These are phyloP conservation scores for Drosophila emarginata DNA, from an alignment of 2,888 invertebrate genomes.

Conservation along the genomic window DNA sequence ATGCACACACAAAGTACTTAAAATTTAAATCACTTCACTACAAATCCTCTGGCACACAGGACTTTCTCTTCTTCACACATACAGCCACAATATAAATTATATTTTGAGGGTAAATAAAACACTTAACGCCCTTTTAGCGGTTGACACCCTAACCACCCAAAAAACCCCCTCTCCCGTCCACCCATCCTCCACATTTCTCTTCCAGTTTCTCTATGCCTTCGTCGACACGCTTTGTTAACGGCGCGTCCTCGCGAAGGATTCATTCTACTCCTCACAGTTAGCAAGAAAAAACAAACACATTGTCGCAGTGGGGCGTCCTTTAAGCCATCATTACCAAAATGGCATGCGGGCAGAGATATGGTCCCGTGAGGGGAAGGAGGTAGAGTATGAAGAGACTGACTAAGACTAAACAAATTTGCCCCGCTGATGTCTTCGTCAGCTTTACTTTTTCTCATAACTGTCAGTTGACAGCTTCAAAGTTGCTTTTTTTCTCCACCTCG, in stretches of 20 bases:
- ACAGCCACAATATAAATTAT: conserved; percentile 68
- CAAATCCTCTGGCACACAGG: conserved; percentile 53
- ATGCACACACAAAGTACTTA: conserved; percentile 72
- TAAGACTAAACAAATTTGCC: conserved; percentile 76
- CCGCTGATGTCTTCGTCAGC: conserved; percentile 74
- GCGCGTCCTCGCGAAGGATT: conserved; percentile 56
- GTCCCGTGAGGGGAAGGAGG: background rate
- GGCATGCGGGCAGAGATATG: conserved; percentile 50
- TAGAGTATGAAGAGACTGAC: conserved; percentile 34
- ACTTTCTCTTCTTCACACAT: conserved; percentile 31
- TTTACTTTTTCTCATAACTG: conserved; percentile 76
- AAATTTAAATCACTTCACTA: conserved; percentile 76
- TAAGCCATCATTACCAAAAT: conserved; percentile 75
- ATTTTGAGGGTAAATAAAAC: conserved; percentile 77
- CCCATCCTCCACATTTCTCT: background rate
- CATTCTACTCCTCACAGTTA: conserved; percentile 19
- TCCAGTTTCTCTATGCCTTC: background rate
- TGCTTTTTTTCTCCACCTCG: conserved; percentile 50
- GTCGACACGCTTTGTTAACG: conserved; percentile 73
- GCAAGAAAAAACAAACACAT: conserved; percentile 54
- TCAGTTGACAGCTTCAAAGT: conserved; percentile 70
- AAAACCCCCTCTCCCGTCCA: background rate
- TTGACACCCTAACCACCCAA: conserved; percentile 51
- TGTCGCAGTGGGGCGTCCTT: conserved; percentile 70
- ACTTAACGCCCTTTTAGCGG: conserved; percentile 77